phyloP scores from a whole-genome alignment of 2,113 vertebrate species.

The Ciconia maguari region DNA sequence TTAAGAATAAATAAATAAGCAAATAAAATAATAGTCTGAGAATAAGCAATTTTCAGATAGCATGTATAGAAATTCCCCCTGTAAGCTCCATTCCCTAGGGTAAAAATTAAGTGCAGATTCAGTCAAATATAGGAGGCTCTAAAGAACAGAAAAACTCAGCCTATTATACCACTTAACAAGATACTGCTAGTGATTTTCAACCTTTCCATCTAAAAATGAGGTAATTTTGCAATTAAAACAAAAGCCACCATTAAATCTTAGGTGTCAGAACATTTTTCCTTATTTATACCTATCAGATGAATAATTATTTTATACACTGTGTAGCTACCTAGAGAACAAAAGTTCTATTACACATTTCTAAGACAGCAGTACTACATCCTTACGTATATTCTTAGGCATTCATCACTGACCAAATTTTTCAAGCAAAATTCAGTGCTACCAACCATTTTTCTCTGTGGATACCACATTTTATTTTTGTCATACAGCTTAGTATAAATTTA shows the following conservation, averaged over 20 bases:
- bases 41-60: not conserved
- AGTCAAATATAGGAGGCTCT: not conserved
- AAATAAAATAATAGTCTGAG: not conserved
- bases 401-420: not conserved
- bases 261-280: not conserved
- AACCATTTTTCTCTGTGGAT: not conserved
- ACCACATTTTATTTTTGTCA: not conserved
- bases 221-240: constrained; percentile 34
- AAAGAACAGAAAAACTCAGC: not conserved
- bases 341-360: not conserved
- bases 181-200: not conserved
- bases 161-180: not conserved
- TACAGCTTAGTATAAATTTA: not conserved
- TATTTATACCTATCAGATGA: not conserved
- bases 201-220: not conserved
- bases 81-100: not conserved
- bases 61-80: not conserved
- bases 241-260: not conserved
- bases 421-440: not conserved
- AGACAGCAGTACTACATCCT: not conserved
- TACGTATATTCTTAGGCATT: not conserved
- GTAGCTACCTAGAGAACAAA: not conserved
- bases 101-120: constrained; percentile 1
- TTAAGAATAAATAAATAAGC: not conserved
- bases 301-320: not conserved